phyloP scores from a whole-genome alignment of 2,113 vertebrate species.

The Cervus canadensis region DNA sequence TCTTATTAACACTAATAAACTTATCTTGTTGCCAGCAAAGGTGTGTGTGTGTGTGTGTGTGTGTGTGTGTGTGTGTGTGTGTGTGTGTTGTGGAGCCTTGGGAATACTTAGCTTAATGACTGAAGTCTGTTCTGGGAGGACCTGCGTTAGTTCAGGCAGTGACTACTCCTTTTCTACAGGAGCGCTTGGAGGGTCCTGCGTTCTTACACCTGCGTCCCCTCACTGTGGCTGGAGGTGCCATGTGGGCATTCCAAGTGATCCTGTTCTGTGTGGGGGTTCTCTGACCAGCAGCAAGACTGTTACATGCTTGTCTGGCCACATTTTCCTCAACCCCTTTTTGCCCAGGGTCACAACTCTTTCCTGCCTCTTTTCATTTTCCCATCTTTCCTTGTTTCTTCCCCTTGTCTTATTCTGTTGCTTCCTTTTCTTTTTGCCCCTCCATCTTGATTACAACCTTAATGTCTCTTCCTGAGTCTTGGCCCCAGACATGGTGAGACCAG shows the following conservation, averaged over 20 bases:
- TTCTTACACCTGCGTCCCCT: background rate
- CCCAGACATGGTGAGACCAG: background rate
- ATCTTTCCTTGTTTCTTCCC: background rate
- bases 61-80: background rate
- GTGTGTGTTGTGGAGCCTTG: background rate
- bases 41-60: background rate
- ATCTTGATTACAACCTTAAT: background rate
- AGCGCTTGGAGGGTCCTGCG: background rate
- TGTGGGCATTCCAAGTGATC: background rate
- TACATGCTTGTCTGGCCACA: background rate
- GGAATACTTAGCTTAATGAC: constrained; percentile 1
- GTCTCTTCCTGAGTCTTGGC: background rate
- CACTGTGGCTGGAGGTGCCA: background rate
- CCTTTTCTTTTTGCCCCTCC: background rate
- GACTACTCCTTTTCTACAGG: background rate
- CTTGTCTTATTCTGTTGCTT: background rate
- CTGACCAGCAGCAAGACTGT: no score
- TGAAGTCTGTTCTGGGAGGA: background rate
- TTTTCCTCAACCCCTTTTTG: background rate
- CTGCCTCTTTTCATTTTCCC: background rate
- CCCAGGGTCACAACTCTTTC: background rate
- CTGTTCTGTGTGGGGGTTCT: background rate
- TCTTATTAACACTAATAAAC: background rate
- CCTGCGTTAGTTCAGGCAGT: background rate
- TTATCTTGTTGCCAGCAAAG: background rate